phyloP scores from a whole-genome alignment of 2,113 vertebrate species.

The Pachyramphus minor region DNA sequence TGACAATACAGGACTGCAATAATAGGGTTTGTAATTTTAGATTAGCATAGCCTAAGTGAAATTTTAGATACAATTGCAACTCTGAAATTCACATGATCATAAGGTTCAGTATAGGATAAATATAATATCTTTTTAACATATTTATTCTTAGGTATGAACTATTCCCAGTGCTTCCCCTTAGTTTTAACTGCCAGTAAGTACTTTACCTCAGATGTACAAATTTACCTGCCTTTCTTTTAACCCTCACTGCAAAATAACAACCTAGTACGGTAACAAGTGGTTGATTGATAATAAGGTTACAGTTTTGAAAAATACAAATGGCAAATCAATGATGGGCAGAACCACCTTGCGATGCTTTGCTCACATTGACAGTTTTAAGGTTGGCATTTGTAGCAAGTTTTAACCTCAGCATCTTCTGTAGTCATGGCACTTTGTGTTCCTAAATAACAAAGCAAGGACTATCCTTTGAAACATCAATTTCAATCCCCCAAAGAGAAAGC shows the following conservation, averaged over 20 bases:
- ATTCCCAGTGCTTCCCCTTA: neutral
- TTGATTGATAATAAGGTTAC: neutral
- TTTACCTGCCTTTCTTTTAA: neutral
- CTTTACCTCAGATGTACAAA: neutral
- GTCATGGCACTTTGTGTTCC: neutral
- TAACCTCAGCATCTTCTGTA: constrained; percentile 29
- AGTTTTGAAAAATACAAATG: neutral
- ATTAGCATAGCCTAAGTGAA: neutral
- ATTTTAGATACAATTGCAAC: neutral
- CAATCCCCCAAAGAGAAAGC: constrained; percentile 20
- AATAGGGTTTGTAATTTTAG: neutral
- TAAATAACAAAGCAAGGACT: constrained; percentile 34
- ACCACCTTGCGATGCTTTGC: neutral
- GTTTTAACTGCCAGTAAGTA: neutral
- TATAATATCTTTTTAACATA: neutral
- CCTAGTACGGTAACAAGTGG: neutral
- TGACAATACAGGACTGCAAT: neutral
- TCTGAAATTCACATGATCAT: neutral
- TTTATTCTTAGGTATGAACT: neutral
- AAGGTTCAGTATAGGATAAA: neutral
- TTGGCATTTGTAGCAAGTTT: neutral
- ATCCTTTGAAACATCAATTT: constrained; percentile 34
- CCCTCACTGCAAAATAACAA: neutral
- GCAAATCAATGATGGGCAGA: neutral
- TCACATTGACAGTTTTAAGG: neutral